These are phyloP conservation scores for Ailurus styani DNA, from an alignment of 2,113 vertebrate species.

Conservation along the genomic window DNA sequence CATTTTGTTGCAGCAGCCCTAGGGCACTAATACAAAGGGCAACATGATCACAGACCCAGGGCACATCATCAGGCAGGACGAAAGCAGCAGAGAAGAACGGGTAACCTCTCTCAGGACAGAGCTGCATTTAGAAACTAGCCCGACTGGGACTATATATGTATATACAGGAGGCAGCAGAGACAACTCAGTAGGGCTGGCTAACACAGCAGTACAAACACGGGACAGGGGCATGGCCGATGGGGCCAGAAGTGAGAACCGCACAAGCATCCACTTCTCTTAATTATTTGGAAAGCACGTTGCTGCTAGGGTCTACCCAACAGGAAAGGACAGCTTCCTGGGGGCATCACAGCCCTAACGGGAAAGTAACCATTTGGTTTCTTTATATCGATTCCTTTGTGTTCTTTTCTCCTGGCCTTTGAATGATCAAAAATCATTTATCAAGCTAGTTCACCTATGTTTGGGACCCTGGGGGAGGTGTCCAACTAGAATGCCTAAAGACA, in stretches of 20 bases:
- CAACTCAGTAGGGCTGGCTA: not conserved
- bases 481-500: not conserved
- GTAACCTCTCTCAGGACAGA: too few relatives aligned
- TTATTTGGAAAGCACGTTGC: not conserved
- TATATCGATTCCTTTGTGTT: not conserved
- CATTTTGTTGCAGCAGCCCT: not conserved
- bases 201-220: not conserved
- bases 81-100: not conserved
- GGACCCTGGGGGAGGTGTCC: not conserved
- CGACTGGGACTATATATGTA: accelerated
- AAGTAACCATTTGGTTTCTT: not conserved
- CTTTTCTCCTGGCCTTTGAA: not conserved
- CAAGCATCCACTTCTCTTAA: not conserved
- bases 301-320: not conserved
- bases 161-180: not conserved
- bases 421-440: not conserved
- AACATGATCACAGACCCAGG: accelerated
- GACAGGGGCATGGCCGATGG: too few relatives aligned
- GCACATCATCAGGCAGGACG: accelerated
- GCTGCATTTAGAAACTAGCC: not conserved
- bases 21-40: not conserved
- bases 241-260: not conserved
- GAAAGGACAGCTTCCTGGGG: not conserved
- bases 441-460: not conserved
- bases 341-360: accelerated